Conservation (phyloP, 2,113 vertebrate species). For the Tenrec ecaudatus region DNA sequence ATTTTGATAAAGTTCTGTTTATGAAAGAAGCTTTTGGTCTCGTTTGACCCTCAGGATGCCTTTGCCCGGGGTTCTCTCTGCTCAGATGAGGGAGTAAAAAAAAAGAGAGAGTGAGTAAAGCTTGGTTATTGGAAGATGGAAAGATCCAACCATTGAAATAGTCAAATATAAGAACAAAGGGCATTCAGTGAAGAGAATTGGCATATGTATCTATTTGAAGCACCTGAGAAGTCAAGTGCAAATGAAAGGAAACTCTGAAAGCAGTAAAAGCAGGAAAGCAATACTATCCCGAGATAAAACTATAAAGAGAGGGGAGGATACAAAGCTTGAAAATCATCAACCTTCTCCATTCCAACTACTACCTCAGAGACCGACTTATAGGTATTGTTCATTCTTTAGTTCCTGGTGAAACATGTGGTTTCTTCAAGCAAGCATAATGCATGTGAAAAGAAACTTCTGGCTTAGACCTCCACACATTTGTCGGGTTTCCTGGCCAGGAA, state of each 20-base stretch:
- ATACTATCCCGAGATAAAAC: fast-evolving
- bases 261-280: background rate
- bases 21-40: background rate
- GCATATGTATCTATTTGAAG: too few relatives aligned
- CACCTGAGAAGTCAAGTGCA: background rate
- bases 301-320: background rate
- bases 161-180: background rate
- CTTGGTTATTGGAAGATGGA: background rate
- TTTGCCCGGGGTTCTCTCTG: too few relatives aligned
- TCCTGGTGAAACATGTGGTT: background rate
- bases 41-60: background rate
- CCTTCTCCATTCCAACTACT: background rate
- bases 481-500: too few relatives aligned
- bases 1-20: background rate
- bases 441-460: background rate
- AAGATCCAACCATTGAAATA: background rate
- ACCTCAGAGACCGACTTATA: background rate
- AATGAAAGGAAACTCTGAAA: background rate
- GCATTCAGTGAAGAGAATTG: background rate
- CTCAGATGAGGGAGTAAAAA: too few relatives aligned
- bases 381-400: too few relatives aligned
- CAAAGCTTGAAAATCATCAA: background rate
- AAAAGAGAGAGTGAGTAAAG: background rate
- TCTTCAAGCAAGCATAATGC: fast-evolving
- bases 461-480: background rate